Evolutionary conservation across 2,888 invertebrate genomes (phyloP).

Genomic region (Andrena haemorrhoa): DNA sequence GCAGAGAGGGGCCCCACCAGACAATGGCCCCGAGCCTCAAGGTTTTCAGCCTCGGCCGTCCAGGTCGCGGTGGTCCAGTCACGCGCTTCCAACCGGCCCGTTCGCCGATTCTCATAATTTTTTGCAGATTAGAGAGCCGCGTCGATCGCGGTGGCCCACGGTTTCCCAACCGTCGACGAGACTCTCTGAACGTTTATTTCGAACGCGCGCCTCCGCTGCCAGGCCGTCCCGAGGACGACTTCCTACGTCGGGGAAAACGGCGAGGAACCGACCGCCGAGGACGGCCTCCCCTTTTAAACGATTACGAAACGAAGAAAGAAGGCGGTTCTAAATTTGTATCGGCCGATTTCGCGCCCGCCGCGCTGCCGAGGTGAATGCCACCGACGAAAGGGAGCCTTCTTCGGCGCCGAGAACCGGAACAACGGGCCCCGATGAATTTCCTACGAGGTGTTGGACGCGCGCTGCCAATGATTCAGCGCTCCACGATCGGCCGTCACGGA

Average conservation of each 20-base stretch:
- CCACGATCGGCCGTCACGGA: slow-evolving; percentile 45
- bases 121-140: not conserved
- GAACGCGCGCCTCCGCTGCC: slow-evolving; percentile 4
- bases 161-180: not conserved
- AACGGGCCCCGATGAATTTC: slow-evolving; percentile 50
- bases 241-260: slow-evolving; percentile 1
- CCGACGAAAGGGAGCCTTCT: slow-evolving; percentile 25
- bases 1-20: slow-evolving; percentile 59
- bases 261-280: slow-evolving; percentile 9
- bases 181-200: slow-evolving; percentile 25
- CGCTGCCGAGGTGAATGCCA: slow-evolving; percentile 45
- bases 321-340: slow-evolving; percentile 55
- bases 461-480: slow-evolving; percentile 63
- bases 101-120: slow-evolving; percentile 22
- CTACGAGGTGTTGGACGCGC: slow-evolving; percentile 41
- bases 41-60: slow-evolving; percentile 60
- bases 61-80: slow-evolving; percentile 46
- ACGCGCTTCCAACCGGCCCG: slow-evolving; percentile 39
- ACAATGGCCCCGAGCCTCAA: slow-evolving; percentile 69
- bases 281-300: slow-evolving; percentile 47
- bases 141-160: not conserved
- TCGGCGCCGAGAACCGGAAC: slow-evolving; percentile 56
- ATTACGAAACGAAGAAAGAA: slow-evolving; percentile 61
- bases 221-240: slow-evolving; percentile 6
- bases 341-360: slow-evolving; percentile 42